Evolutionary conservation across 1,140 invertebrate genomes (phyloP), one percentile per base, ranked within the genome.

Genomic region (Gryllus bimaculatus): DNA sequence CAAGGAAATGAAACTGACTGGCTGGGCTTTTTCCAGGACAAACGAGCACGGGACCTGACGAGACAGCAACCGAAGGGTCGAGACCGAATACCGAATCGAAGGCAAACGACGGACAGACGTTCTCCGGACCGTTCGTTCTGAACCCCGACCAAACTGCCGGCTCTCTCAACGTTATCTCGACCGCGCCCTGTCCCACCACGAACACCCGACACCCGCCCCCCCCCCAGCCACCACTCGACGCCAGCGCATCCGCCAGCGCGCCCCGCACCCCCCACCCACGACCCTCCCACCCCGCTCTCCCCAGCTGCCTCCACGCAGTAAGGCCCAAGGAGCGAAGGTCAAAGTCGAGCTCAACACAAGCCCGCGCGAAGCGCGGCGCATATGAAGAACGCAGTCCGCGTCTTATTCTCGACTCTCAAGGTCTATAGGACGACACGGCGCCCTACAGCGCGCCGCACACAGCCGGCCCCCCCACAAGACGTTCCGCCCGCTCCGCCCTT

Each of bases 231-330:
- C 54, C 26, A 66, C 18, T 15, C 49, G 15, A 15, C 49, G 15
- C 78, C 26, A 78, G 81, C 75, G 76, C 10, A 81, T 78, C 47
- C n/a, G n/a, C n/a, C 80, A 79, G 80, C 78, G 49, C 77, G 20
- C 78, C n/a, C 73, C 78, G 76, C 78, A 48, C 74, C 39, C 48
- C 39, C 48, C 73, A 47, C 7, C 12, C 6, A 8, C 21, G 26
- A 13, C n/a, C 76, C 76, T 8, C 8, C 8, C 12, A 47, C 76
- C 47, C n/a, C 76, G 20, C n/a, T 77, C 8, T 49, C 76, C 47
- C 8, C 76, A 20, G n/a, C 26, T 10, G 13, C 49, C 76, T 13
- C 47, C 48, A 13, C 47, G 76, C 49, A 15, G n/a, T n/a, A n/a
- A n/a, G n/a, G n/a, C n/a, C n/a, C n/a, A n/a, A n/a, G n/a, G n/a